phyloP scores from a whole-genome alignment of 1,140 invertebrate genomes.

The Nixonia krombeini region DNA sequence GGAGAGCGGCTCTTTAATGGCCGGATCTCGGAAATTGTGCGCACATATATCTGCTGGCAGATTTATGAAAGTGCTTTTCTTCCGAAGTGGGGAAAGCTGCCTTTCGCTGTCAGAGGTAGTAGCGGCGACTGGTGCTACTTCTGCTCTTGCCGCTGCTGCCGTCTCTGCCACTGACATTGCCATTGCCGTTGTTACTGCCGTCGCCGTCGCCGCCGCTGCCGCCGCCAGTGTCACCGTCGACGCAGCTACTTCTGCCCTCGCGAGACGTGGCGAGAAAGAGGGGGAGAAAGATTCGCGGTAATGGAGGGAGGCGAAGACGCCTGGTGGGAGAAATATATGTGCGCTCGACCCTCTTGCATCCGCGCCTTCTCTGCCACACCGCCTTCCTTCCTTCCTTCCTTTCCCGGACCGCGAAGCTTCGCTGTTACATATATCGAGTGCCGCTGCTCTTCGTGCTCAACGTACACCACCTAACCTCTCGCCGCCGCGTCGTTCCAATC shows the following conservation, averaged over 20 bases:
- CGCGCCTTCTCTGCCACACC: slow-evolving; percentile 31
- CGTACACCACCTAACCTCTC: slow-evolving; percentile 13
- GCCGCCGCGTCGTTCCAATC: slow-evolving; percentile 14
- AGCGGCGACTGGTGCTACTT: too few relatives aligned
- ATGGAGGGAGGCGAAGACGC: slow-evolving; percentile 40
- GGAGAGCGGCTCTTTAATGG: slow-evolving; percentile 79
- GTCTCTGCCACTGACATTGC: too few relatives aligned
- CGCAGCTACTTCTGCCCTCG: slow-evolving; percentile 45
- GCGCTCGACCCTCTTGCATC: slow-evolving; percentile 39
- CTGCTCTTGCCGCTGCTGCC: too few relatives aligned
- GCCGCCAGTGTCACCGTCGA: slow-evolving; percentile 42
- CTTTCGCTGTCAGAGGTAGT: slow-evolving; percentile 41
- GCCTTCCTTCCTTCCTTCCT: slow-evolving; percentile 33
- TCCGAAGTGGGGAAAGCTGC: slow-evolving; percentile 73
- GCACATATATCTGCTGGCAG: slow-evolving; percentile 88
- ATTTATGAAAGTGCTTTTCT: slow-evolving; percentile 87
- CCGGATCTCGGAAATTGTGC: slow-evolving; percentile 89
- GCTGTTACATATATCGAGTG: slow-evolving; percentile 42
- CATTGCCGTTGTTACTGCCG: too few relatives aligned
- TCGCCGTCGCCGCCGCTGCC: slow-evolving; percentile 45
- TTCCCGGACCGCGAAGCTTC: slow-evolving; percentile 44
- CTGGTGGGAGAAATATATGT: slow-evolving; percentile 63
- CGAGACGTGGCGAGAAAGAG: slow-evolving; percentile 33
- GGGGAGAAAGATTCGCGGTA: slow-evolving; percentile 49
- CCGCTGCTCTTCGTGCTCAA: slow-evolving; percentile 26